Conservation (phyloP, 2,888 invertebrate genomes). For the Diarsia brunnea region DNA sequence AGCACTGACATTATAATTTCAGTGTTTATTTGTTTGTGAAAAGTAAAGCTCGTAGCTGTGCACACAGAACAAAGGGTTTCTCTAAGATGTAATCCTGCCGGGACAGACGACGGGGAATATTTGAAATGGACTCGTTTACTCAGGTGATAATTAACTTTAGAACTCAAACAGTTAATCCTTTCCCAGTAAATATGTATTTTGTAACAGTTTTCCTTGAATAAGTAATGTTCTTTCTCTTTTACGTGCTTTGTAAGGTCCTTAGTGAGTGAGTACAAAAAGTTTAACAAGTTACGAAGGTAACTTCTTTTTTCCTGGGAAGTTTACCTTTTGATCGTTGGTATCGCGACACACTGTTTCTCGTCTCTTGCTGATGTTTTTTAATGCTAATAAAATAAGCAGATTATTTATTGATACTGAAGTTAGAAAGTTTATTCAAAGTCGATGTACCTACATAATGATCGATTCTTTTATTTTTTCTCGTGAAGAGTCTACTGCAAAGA, state of each 20-base stretch:
- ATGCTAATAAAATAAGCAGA: neutral
- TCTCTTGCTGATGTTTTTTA: neutral
- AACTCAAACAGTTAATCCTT: slow-evolving; percentile 40
- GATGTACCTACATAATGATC: neutral
- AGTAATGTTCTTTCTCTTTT: slow-evolving; percentile 18
- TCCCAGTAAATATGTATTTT: slow-evolving; percentile 49
- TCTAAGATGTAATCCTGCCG: slow-evolving; percentile 34
- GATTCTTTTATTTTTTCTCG: neutral
- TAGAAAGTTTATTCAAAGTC: neutral
- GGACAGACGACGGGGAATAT: slow-evolving; percentile 20
- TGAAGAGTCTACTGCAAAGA: neutral
- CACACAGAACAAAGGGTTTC: slow-evolving; percentile 26
- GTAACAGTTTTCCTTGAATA: slow-evolving; percentile 21
- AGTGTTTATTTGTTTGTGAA: slow-evolving; percentile 34
- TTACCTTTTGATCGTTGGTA: slow-evolving; percentile 22
- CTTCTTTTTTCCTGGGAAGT: neutral
- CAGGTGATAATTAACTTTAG: slow-evolving; percentile 46
- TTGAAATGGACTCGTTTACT: slow-evolving; percentile 43
- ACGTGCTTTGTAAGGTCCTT: neutral
- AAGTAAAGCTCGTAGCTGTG: slow-evolving; percentile 23
- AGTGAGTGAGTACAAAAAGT: slow-evolving; percentile 9
- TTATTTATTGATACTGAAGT: slow-evolving; percentile 10
- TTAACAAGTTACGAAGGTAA: slow-evolving; percentile 1
- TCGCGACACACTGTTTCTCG: neutral
- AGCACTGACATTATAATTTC: slow-evolving; percentile 4